Evolutionary conservation across 2,113 vertebrate species (phyloP).

Genomic region (Cichladusa arquata): DNA sequence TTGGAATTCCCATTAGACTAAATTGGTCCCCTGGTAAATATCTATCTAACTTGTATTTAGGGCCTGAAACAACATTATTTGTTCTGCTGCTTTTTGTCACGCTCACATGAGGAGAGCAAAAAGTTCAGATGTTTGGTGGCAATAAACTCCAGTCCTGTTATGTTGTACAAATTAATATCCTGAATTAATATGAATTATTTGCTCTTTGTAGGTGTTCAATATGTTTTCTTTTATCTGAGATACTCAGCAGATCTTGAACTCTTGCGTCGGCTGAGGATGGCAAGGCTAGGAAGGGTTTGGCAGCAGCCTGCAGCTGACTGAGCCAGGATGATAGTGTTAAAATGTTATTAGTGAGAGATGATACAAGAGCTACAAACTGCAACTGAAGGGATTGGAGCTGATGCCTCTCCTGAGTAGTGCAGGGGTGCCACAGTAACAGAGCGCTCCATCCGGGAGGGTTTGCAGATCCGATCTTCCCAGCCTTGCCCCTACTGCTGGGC

Average conservation of each 20-base stretch:
- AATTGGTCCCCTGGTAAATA: not conserved
- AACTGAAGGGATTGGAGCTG: not conserved
- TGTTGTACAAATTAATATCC: not conserved
- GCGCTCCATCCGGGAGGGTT: fast-evolving
- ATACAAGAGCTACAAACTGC: too few relatives aligned
- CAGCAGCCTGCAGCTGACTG: not conserved
- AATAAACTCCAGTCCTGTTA: not conserved
- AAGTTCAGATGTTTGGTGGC: not conserved
- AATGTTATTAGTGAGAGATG: not conserved
- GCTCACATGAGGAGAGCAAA: not conserved
- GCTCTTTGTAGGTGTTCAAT: not conserved
- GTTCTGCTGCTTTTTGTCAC: not conserved
- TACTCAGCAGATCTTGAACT: not conserved
- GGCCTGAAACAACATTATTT: not conserved
- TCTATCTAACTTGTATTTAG: not conserved
- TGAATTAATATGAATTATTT: not conserved
- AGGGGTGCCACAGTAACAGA: fast-evolving
- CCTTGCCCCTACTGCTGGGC: not conserved
- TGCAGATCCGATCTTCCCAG: too few relatives aligned
- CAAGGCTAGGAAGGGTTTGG: fast-evolving
- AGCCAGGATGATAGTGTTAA: fast-evolving
- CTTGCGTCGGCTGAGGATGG: fast-evolving
- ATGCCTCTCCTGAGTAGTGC: fast-evolving
- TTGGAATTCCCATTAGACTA: not conserved
- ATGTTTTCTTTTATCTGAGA: not conserved